Conservation (phyloP, 1,140 invertebrate species). For the Halesus radiatus region DNA sequence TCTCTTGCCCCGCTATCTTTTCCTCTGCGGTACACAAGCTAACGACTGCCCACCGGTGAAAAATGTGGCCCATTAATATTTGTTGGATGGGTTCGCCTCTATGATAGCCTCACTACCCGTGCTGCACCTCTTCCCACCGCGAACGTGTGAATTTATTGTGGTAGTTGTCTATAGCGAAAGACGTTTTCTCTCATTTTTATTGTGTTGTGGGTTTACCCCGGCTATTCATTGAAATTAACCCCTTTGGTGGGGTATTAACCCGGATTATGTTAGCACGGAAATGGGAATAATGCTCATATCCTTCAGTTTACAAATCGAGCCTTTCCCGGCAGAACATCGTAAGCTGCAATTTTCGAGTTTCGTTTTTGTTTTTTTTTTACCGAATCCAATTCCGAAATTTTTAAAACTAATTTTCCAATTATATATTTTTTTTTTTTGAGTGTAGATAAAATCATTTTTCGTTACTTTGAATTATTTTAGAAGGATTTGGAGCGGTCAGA, state of each 20-base stretch:
- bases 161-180: background rate
- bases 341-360: too few relatives aligned
- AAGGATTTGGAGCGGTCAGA: too few relatives aligned
- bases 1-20: background rate
- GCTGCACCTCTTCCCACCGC: constrained; percentile 2
- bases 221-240: background rate
- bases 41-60: constrained; percentile 27
- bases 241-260: too few relatives aligned
- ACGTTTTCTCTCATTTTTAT: background rate
- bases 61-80: constrained; percentile 35
- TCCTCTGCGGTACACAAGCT: background rate
- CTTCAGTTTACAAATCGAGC: too few relatives aligned
- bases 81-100: constrained; percentile 13
- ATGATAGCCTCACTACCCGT: background rate
- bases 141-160: background rate
- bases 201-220: background rate
- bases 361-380: too few relatives aligned
- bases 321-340: too few relatives aligned
- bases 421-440: too few relatives aligned
- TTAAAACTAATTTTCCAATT: too few relatives aligned
- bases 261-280: background rate
- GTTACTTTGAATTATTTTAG: too few relatives aligned
- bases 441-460: too few relatives aligned
- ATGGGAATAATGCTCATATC: background rate
- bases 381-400: too few relatives aligned